phyloP scores from a whole-genome alignment of 2,888 invertebrate species.

The Stomorhina lunata region DNA sequence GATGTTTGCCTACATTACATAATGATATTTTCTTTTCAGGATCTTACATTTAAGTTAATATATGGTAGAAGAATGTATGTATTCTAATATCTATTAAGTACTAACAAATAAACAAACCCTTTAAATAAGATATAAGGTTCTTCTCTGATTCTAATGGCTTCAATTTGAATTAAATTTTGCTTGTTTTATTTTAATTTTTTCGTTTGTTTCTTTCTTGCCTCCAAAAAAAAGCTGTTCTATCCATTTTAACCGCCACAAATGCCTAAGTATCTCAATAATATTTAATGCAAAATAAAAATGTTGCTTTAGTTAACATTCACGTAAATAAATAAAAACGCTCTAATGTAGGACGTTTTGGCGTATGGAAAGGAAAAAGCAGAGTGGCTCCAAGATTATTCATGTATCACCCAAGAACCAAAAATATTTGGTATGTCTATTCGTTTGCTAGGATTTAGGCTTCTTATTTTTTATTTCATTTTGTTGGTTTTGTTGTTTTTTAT shows the following conservation, averaged over 20 bases:
- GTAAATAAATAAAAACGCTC: constrained; percentile 23
- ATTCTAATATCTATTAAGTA: too few relatives aligned
- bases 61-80: neutral
- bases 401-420: constrained; percentile 12
- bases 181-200: too few relatives aligned
- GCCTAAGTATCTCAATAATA: neutral
- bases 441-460: constrained; percentile 20
- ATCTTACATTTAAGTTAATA: neutral
- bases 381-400: constrained; percentile 35
- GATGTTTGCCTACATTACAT: neutral
- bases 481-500: constrained; percentile 12
- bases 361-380: constrained; percentile 2
- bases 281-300: neutral
- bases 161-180: neutral
- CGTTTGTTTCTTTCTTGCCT: too few relatives aligned
- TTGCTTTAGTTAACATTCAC: constrained; percentile 31
- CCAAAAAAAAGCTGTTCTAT: neutral
- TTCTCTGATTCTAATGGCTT: neutral
- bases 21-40: neutral
- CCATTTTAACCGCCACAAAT: neutral
- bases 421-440: constrained; percentile 9
- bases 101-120: too few relatives aligned
- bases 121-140: too few relatives aligned
- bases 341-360: constrained; percentile 31
- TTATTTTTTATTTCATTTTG: constrained; percentile 31